Conservation (phyloP, 2,797 vertebrate genomes). For the Stomatorhinus walkeri region DNA sequence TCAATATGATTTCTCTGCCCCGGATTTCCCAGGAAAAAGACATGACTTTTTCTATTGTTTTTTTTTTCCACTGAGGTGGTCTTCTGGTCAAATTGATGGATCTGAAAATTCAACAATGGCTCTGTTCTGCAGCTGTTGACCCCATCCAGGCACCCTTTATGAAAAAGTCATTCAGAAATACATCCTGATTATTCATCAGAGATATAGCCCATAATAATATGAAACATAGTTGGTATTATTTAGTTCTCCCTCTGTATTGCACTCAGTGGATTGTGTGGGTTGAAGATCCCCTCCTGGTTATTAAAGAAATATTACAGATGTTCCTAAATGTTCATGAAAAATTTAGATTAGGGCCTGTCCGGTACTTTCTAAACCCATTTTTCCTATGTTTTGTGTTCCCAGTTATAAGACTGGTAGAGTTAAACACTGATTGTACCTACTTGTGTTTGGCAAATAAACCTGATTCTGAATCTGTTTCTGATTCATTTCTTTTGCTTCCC, state of each 20-base stretch:
- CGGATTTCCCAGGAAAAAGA: constrained; percentile 12
- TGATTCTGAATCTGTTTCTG: not conserved
- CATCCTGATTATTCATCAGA: constrained; percentile 20
- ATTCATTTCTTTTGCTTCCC: not conserved
- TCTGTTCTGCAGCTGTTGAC: constrained; percentile 2
- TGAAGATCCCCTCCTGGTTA: not conserved
- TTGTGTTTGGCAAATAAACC: not conserved
- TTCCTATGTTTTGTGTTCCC: not conserved
- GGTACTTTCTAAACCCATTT: not conserved
- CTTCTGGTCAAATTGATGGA: constrained; percentile 11
- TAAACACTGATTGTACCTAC: not conserved
- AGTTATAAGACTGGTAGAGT: not conserved
- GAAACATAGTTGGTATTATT: constrained; percentile 25
- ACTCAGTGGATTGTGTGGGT: constrained; percentile 23
- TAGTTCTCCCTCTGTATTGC: constrained; percentile 7
- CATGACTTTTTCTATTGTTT: constrained; percentile 11
- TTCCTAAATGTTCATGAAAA: constrained; percentile 17
- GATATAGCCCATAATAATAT: constrained; percentile 23
- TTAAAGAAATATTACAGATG: constrained; percentile 25
- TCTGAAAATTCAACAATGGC: not conserved
- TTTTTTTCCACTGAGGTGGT: constrained; percentile 21
- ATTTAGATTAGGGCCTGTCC: not conserved
- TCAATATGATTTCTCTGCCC: not conserved
- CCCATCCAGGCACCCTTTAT: constrained; percentile 1
- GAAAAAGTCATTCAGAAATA: constrained; percentile 17